These are phyloP conservation scores for Gambusia yucatana DNA, from an alignment of 2,797 vertebrate genomes.

Conservation along the genomic window DNA sequence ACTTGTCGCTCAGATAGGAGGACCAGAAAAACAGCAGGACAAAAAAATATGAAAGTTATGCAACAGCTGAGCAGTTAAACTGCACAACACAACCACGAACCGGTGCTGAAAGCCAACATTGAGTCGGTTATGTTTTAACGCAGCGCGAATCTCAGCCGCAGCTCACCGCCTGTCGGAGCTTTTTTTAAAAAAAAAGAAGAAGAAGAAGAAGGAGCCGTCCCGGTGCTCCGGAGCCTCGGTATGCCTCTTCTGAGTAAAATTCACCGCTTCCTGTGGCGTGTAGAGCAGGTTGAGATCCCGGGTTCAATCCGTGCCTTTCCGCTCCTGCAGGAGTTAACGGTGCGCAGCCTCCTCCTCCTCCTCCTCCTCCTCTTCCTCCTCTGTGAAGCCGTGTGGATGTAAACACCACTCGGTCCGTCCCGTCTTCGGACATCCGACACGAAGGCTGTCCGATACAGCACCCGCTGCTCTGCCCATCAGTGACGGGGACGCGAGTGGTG, in stretches of 20 bases:
- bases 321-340: constrained; percentile 22
- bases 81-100: background rate
- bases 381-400: constrained; percentile 27
- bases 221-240: background rate
- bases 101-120: background rate
- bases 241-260: constrained; percentile 17
- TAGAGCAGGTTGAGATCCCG: constrained; percentile 17
- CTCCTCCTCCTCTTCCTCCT: constrained; percentile 21
- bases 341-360: constrained; percentile 28
- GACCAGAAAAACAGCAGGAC: background rate
- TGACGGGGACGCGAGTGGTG: constrained; percentile 27
- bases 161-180: constrained; percentile 17
- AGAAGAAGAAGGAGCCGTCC: background rate
- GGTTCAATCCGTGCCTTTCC: constrained; percentile 21
- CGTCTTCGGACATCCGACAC: constrained; percentile 60
- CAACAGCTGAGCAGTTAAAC: constrained; percentile 18
- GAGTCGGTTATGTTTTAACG: background rate
- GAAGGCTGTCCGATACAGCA: constrained; percentile 1
- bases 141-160: constrained; percentile 2
- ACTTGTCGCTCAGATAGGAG: background rate
- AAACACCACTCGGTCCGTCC: constrained; percentile 52
- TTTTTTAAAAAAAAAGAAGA: background rate
- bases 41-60: constrained; percentile 43
- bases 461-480: constrained; percentile 24
- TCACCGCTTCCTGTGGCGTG: constrained; percentile 10